Conservation (phyloP, 2,888 invertebrate species). For the Hyles lineata region DNA sequence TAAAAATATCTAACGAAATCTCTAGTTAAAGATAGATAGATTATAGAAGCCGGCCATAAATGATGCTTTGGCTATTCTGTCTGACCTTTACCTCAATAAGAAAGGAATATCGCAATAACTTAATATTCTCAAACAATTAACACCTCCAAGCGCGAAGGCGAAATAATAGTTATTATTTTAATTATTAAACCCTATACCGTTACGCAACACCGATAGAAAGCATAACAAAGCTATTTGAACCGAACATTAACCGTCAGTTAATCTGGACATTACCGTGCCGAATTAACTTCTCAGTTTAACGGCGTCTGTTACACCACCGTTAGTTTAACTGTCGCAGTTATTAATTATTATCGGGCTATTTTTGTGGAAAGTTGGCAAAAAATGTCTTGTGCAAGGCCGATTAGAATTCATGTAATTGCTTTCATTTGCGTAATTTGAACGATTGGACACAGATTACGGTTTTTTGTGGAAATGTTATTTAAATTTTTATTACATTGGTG, state of each 20-base stretch:
- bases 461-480: background rate
- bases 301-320: slow-evolving; percentile 24
- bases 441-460: slow-evolving; percentile 4
- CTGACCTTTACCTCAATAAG: background rate
- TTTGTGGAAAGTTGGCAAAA: slow-evolving; percentile 23
- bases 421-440: slow-evolving; percentile 9
- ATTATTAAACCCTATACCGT: background rate
- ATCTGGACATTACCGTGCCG: slow-evolving; percentile 7
- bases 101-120: background rate
- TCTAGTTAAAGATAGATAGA: too few species aligned
- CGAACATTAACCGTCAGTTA: slow-evolving; percentile 15
- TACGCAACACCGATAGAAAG: slow-evolving; percentile 5
- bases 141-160: background rate
- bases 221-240: slow-evolving; percentile 15
- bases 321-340: slow-evolving; percentile 23
- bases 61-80: background rate
- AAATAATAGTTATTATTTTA: background rate
- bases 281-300: slow-evolving; percentile 19
- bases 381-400: slow-evolving; percentile 14
- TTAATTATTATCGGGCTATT: slow-evolving; percentile 18
- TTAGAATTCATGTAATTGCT: slow-evolving; percentile 1
- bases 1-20: too few species aligned
- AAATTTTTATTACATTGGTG: background rate
- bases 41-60: too few species aligned
- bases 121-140: background rate